phyloP scores from a whole-genome alignment of 2,888 invertebrate genomes.

The Chrysina gloriosa region DNA sequence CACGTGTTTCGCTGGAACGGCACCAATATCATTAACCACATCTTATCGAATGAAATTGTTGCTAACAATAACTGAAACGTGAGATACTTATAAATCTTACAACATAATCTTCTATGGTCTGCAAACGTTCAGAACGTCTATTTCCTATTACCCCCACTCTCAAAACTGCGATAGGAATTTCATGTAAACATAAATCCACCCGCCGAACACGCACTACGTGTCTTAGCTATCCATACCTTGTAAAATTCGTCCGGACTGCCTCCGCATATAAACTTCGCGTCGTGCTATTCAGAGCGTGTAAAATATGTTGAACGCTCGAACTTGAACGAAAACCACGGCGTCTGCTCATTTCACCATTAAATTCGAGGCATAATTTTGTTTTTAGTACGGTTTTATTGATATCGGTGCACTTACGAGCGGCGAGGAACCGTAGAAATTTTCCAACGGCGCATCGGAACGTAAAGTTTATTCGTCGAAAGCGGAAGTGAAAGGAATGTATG shows the following conservation, averaged over 20 bases:
- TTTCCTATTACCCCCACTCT: too few species aligned
- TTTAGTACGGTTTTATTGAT: not conserved
- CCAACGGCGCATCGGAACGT: not conserved
- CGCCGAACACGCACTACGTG: too few species aligned
- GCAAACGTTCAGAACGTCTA: too few species aligned
- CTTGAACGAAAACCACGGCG: slow-evolving; percentile 2
- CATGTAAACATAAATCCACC: too few species aligned
- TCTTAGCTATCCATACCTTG: not conserved
- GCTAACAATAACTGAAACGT: too few species aligned
- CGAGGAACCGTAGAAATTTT: not conserved
- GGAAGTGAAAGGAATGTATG: slow-evolving; percentile 21
- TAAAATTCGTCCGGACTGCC: not conserved
- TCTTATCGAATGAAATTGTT: too few species aligned
- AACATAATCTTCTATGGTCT: too few species aligned
- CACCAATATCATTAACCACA: too few species aligned
- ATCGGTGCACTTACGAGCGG: not conserved
- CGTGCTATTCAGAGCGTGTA: slow-evolving; percentile 19
- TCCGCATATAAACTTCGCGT: not conserved
- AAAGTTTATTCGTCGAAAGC: not conserved
- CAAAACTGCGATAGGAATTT: too few species aligned
- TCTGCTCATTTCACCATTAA: not conserved
- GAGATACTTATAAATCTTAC: too few species aligned
- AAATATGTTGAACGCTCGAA: slow-evolving; percentile 6
- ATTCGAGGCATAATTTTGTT: not conserved
- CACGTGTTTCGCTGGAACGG: too few species aligned